Base-by-base conservation (phyloP, 2,797 vertebrate genomes). In the Phylloscopus collybita region DNA sequence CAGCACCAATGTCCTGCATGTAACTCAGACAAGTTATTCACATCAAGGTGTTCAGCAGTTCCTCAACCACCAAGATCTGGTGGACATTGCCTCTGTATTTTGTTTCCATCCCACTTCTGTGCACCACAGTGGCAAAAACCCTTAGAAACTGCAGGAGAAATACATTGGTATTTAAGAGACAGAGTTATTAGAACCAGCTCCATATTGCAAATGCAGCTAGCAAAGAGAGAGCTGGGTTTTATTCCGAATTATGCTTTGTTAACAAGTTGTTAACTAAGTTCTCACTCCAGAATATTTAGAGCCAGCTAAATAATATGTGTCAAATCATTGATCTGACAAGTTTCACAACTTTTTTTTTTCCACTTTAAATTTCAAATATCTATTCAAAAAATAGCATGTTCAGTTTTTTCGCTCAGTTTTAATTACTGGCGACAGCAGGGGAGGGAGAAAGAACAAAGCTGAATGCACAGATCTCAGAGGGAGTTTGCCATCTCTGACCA, bases 231-330 rank as follows among this genome's bases (percentile, higher is more conserved):
- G 80, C 9, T 91, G 90, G 90, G 91, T 88, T 97, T 96, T 96
- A 96, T 96, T 97, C 90, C 50, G 93, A 96, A 95, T 96, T 96
- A 95, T 93, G 96, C 96, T 96, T 96, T 95, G 95, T 96, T 97
- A 97, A 96, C 95, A 96, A 97, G 88, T 96, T 96, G 95, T 97
- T 97, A 97, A 94, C 94, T 95, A 97, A 96, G 96, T 97, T 97
- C 96, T 96, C 96, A 96, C 95, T 95, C 95, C 94, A 96, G 96
- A 96, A 97, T 97, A 95, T 96, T 96, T 97, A 97, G 95, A 97
- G 95, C 94, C 94, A 96, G 94, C 93, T 96, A 97, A 97, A 96
- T 97, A 97, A 96, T 95, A 96, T 96, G 95, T 95, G 96, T 97
- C 96, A 97, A 96, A 96, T 90, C 96, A 97, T 95, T 96, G 94